Percentiles rank a stretch among this genome's conserved stretches.
Evolutionary conservation across 2,113 vertebrate genomes (phyloP).

Genomic region (Rhabdornis inornatus): DNA sequence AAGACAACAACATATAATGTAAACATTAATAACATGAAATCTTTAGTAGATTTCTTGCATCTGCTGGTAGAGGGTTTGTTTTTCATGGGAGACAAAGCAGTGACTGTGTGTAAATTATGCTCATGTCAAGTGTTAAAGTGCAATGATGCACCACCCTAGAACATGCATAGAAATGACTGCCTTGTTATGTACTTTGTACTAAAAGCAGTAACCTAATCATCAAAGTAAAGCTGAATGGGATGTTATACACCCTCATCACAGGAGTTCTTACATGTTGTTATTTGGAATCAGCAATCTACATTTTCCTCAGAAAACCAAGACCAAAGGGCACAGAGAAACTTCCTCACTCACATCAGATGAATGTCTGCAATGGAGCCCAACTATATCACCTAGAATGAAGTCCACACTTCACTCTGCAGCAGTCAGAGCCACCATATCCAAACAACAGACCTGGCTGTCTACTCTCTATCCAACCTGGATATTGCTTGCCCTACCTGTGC

Average conservation of each 20-base stretch:
- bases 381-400: not conserved
- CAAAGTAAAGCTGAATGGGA: slow-evolving; percentile 46
- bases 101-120: slow-evolving; percentile 52
- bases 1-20: slow-evolving; percentile 54
- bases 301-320: not conserved
- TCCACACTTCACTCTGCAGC: not conserved
- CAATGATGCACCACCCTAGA: slow-evolving; percentile 64
- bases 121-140: slow-evolving; percentile 36
- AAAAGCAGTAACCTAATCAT: slow-evolving; percentile 67
- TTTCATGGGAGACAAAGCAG: slow-evolving; percentile 69
- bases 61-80: slow-evolving; percentile 52
- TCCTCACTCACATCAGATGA: not conserved
- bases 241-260: slow-evolving; percentile 32
- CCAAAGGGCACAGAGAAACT: not conserved
- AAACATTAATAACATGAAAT: slow-evolving; percentile 70
- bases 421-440: not conserved
- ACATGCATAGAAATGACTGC: slow-evolving; percentile 67
- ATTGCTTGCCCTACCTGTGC: not conserved
- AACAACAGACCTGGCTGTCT: not conserved
- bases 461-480: not conserved
- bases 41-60: slow-evolving; percentile 48
- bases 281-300: not conserved
- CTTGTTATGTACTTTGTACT: slow-evolving; percentile 63
- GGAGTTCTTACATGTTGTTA: slow-evolving; percentile 14
- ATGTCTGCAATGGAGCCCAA: not conserved